Evolutionary conservation across 2,797 vertebrate species (phyloP), one percentile per base, ranked within the genome.

Genomic region (Tolypeutes matacus): DNA sequence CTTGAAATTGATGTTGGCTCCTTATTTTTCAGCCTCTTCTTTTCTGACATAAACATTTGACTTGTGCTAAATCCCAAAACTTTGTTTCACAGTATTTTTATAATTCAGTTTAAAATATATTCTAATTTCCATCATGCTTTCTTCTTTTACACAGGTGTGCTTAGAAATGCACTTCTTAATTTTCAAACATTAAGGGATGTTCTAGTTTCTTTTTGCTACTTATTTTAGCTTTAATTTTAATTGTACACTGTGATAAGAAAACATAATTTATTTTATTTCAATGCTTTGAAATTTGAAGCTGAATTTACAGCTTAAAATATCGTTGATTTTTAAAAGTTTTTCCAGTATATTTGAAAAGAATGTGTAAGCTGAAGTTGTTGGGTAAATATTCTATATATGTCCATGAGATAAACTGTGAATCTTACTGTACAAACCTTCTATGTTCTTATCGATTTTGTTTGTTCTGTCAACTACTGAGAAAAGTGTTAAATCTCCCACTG

Each of bases 151-250:
- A 49, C 23, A 46, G 12, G 39, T 49, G 10, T 29, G 36, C 58
- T 84, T 53, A 49, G 23, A 81, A 58, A 39, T 81, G 13, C 51
- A 64, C 39, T 39, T 77, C 76, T 78, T 56, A 67, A 75, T 67
- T 77, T 76, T 31, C 36, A 77, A 85, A 86, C 7, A 78, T 60
- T 77, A 60, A 7, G 4, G 21, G n/a, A 76, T 36, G 18, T 46
- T 92, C 36, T 27, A 85, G 70, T 46, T 69, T 58, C 60, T 76
- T 76, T 78, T 18, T 67, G 36, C 36, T 77, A 86, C 39, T 58
- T 12, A 86, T 69, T 92, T 77, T 36, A 25, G 62, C 31, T 69
- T 64, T 53, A 83, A 91, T 64, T 91, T 91, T 86, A 92, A 46
- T n/a, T 77, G 51, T 77, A 20, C 5, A 77, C 31, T 34, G 13